These are phyloP conservation scores for Neodiprion pinetum DNA, from an alignment of 1,140 invertebrate species.

Conservation along the genomic window DNA sequence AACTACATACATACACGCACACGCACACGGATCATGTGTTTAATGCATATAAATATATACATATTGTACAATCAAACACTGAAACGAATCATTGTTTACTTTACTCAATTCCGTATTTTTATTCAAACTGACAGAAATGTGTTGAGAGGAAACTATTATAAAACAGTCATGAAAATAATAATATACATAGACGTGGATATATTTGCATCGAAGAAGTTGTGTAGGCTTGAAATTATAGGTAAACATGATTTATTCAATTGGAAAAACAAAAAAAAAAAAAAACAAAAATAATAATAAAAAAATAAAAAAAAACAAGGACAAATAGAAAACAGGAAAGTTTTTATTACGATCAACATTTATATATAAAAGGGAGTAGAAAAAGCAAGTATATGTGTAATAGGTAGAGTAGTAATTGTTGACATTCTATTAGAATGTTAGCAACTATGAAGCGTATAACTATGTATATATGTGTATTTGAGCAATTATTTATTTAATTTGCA, in stretches of 20 bases:
- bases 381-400: too few species aligned
- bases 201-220: constrained; percentile 17
- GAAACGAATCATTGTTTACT: background rate
- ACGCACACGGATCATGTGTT: background rate
- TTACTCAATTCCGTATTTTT: background rate
- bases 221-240: constrained; percentile 1
- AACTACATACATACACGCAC: constrained; percentile 15
- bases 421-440: background rate
- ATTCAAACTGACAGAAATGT: background rate
- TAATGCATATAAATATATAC: background rate
- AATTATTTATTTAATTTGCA: background rate
- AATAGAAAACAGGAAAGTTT: too few species aligned
- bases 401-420: background rate
- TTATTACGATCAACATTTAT: too few species aligned
- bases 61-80: background rate
- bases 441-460: background rate
- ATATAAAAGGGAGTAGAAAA: too few species aligned
- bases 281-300: background rate
- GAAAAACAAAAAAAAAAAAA: background rate
- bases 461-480: background rate
- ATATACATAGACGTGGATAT: constrained; percentile 1
- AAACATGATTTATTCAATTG: constrained; percentile 1
- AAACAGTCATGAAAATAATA: background rate
- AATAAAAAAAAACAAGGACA: background rate
- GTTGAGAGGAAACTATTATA: constrained; percentile 9